Evolutionary conservation across 1,140 invertebrate genomes (phyloP), one percentile per base, ranked within the genome.

Genomic region (Battus philenor): DNA sequence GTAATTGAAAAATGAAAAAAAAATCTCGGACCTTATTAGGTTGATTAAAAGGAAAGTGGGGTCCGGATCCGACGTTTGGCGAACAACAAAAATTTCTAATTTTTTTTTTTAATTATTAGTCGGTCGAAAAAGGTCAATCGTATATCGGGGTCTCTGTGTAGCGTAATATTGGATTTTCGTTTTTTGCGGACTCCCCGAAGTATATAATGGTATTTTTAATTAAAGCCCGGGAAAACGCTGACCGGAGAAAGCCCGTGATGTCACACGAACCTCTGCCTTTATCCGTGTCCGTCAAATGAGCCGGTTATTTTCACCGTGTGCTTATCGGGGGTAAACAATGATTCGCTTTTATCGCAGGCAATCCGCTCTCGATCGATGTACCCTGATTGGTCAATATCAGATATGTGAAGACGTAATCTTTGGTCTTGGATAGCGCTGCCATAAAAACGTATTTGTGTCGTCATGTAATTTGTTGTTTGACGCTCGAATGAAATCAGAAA

Each of bases 131-230:
- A 36, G 33, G 33, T 36, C 16, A 32, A 32, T 16, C 4, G 2
- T 17, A 16, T 24, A 24, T 24, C 4, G 7, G 26, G 4, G 26
- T 18, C 15, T 18, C 33, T 22, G 18, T 36, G 17, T 20, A 20
- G n/a, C 10, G 9, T 22, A 20, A 18, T 34, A 36, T 36, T 22
- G 33, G 17, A 36, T 36, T 36, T 36, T 18, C 17, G 33, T 20
- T 36, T 33, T 34, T 36, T 20, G 4, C 9, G n/a, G 33, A 10
- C 15, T 1, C 1, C 33, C 17, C 10, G 26, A 10, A 7, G 16
- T 16, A 29, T 29, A 29, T 36, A 36, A 36, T 36, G 17, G 33
- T 17, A 36, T 36, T 36, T 36, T 36, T 36, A 36, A 36, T 36
- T 36, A 36, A 36, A 36, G 5, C 17, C 17, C 33, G 33, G 33